Percentiles rank a stretch among this genome's conserved stretches.
phyloP scores from a whole-genome alignment of 2,888 invertebrate genomes.

The Glomeris marginata region DNA sequence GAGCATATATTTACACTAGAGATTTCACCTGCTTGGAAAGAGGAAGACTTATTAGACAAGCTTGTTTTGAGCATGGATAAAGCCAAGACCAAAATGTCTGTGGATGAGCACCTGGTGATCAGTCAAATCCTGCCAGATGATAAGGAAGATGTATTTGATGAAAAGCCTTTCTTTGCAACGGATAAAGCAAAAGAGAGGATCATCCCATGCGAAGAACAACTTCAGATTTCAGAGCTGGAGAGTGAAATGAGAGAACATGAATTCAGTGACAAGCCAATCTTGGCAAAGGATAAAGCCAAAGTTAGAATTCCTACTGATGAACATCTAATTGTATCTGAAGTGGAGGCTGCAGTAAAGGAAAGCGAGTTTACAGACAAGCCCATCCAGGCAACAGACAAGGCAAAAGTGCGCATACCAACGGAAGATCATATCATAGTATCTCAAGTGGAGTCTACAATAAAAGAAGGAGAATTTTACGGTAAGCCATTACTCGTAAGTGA shows the following conservation, averaged over 20 bases:
- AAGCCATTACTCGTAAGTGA: slow-evolving; percentile 1
- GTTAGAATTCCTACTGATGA: slow-evolving; percentile 12
- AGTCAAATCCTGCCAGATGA: slow-evolving; percentile 21
- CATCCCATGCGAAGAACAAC: slow-evolving; percentile 7
- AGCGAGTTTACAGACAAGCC: slow-evolving; percentile 5
- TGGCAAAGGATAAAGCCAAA: slow-evolving; percentile 2
- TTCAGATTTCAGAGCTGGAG: slow-evolving; percentile 7
- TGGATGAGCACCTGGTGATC: too few relatives aligned
- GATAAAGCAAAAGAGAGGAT: slow-evolving; percentile 3
- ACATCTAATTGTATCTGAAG: slow-evolving; percentile 11
- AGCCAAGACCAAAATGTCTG: too few relatives aligned
- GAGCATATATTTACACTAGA: too few relatives aligned
- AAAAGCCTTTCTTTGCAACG: neutral
- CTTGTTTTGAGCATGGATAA: too few relatives aligned
- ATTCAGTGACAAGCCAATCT: too few relatives aligned
- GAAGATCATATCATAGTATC: slow-evolving; percentile 21
- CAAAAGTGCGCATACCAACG: slow-evolving; percentile 17
- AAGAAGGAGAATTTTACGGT: slow-evolving; percentile 10
- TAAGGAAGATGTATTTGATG: slow-evolving; percentile 24
- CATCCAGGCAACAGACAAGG: slow-evolving; percentile 12
- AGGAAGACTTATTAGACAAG: too few relatives aligned
- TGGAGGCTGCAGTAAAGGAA: slow-evolving; percentile 4
- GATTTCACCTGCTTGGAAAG: too few relatives aligned
- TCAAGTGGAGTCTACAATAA: slow-evolving; percentile 17
- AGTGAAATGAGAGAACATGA: neutral